phyloP scores from a whole-genome alignment of 2,797 vertebrate genomes.

The Notolepis coatsorum region DNA sequence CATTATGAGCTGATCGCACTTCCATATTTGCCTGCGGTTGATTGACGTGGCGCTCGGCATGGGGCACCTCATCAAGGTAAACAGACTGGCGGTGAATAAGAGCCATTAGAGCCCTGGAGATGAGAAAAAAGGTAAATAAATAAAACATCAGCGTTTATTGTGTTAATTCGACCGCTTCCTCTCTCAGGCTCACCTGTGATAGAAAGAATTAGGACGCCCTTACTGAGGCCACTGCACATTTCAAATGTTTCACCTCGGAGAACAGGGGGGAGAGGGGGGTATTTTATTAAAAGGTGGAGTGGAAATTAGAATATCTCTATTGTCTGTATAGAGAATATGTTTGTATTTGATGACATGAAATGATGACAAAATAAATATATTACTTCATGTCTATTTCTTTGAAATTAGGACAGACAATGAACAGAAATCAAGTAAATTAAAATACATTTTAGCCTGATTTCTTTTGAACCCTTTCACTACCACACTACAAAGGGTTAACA shows the following conservation, averaged over 20 bases:
- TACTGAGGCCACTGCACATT: conserved; percentile 23
- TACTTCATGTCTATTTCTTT: conserved; percentile 40
- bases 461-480: too few species aligned
- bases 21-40: conserved; percentile 47
- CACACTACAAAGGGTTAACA: too few species aligned
- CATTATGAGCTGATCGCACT: conserved; percentile 60
- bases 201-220: conserved; percentile 25
- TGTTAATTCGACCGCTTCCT: conserved; percentile 52
- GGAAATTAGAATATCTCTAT: conserved; percentile 35
- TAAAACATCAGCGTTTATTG: conserved; percentile 48
- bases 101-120: too few species aligned
- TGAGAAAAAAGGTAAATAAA: too few species aligned
- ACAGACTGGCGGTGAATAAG: conserved; percentile 42
- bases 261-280: not conserved
- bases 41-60: conserved; percentile 51
- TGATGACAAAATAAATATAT: too few species aligned
- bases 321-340: conserved; percentile 34
- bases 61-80: conserved; percentile 54
- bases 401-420: conserved; percentile 42
- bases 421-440: conserved; percentile 37
- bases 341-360: too few species aligned
- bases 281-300: conserved; percentile 31
- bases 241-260: not conserved
- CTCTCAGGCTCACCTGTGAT: conserved; percentile 39
- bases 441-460: too few species aligned